Conservation (phyloP, 2,888 invertebrate genomes). For the Gerris lacustris region DNA sequence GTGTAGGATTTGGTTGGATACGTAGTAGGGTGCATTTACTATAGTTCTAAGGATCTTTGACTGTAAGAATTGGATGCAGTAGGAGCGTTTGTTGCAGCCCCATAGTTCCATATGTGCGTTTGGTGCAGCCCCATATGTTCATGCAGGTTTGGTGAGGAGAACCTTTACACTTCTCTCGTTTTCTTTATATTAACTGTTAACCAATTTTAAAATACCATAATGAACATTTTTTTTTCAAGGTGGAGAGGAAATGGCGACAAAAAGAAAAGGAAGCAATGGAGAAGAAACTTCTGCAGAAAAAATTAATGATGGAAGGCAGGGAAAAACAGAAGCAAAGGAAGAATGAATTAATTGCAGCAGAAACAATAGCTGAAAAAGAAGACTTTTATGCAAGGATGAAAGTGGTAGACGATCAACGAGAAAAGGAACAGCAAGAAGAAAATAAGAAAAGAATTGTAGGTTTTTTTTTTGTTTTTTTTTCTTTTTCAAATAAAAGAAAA, state of each 20-base stretch:
- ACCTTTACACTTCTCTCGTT: no score
- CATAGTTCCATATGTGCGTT: no score
- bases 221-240: not conserved
- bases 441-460: not conserved
- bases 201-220: no score
- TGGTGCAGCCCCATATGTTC: no score
- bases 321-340: not conserved
- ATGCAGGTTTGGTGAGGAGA: no score
- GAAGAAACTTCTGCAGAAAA: not conserved
- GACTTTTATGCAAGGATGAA: not conserved
- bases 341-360: not conserved
- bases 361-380: not conserved
- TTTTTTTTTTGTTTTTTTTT: not conserved
- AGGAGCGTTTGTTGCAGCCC: no score
- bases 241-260: conserved; percentile 5
- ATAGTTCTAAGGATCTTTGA: no score
- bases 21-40: no score
- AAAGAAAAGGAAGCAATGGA: not conserved
- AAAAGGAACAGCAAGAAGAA: not conserved
- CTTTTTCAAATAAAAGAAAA: no score
- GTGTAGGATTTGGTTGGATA: no score
- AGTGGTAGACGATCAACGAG: not conserved
- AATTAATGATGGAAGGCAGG: not conserved
- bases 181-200: no score
- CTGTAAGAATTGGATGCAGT: no score